Percentiles rank a stretch among this genome's conserved stretches.
Conservation (phyloP, 92 coral and sea anemone species). For the Umimayanthus kanabou region DNA sequence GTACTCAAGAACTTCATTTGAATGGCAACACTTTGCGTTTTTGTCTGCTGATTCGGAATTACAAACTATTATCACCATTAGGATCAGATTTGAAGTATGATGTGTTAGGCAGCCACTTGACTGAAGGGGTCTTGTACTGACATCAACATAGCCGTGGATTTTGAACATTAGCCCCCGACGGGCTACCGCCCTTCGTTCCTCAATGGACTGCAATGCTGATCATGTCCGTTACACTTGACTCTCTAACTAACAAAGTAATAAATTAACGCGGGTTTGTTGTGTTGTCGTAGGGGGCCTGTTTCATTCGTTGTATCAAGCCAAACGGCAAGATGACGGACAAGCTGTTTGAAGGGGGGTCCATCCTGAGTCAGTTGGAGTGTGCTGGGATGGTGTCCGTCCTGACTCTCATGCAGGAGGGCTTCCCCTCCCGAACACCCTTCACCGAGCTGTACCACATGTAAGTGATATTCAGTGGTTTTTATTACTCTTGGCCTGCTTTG, state of each 20-base stretch:
- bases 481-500: not conserved
- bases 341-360: constrained; percentile 95
- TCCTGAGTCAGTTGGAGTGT: constrained; percentile 94
- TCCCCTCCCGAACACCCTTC: constrained; percentile 93
- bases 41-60: no score
- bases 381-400: constrained; percentile 98
- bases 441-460: constrained; percentile 93
- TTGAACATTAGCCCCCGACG: no score
- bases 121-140: no score
- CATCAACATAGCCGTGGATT: no score
- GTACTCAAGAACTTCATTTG: not conserved
- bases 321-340: constrained; percentile 92
- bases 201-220: no score
- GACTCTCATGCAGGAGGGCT: constrained; percentile 96
- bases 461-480: constrained; percentile 27
- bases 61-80: no score
- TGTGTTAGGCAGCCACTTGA: no score
- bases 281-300: constrained; percentile 78
- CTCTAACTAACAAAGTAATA: not conserved
- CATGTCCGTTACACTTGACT: no score
- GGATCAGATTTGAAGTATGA: no score
- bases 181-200: no score
- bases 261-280: not conserved
- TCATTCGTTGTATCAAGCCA: constrained; percentile 98
- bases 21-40: not conserved